Evolutionary conservation across 2,113 vertebrate species (phyloP).

Genomic region (Zapornia atra): DNA sequence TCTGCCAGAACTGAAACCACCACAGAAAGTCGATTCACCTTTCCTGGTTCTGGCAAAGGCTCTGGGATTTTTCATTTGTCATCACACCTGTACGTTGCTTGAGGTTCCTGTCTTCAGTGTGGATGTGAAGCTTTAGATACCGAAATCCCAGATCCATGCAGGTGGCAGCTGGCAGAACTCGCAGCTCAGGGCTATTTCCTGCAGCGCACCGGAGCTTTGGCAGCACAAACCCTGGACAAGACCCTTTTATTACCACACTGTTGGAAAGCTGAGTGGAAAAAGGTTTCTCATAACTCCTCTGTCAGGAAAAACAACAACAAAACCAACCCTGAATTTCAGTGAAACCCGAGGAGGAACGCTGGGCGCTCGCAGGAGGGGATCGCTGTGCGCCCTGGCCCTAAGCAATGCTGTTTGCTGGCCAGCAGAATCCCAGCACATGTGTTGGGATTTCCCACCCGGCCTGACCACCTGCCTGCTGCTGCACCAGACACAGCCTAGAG

Average conservation of each 20-base stretch:
- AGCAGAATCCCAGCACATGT: rapidly evolving
- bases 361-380: neutral
- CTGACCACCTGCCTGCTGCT: neutral
- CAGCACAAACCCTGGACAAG: neutral
- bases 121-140: rapidly evolving
- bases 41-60: neutral
- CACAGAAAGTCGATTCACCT: rapidly evolving
- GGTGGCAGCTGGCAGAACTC: neutral
- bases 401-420: neutral
- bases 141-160: rapidly evolving
- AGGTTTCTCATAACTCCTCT: neutral
- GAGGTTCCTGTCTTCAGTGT: rapidly evolving
- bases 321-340: neutral
- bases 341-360: neutral
- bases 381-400: neutral
- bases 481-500: neutral
- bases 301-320: slow-evolving; percentile 8
- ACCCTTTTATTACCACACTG: neutral
- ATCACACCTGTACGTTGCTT: neutral
- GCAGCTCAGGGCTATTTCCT: neutral
- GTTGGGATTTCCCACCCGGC: neutral
- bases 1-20: neutral
- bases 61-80: neutral
- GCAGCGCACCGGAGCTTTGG: neutral
- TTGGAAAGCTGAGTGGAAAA: slow-evolving; percentile 16